These are phyloP conservation scores for Allophyes oxyacanthae DNA, from an alignment of 2,888 invertebrate genomes.

Conservation along the genomic window DNA sequence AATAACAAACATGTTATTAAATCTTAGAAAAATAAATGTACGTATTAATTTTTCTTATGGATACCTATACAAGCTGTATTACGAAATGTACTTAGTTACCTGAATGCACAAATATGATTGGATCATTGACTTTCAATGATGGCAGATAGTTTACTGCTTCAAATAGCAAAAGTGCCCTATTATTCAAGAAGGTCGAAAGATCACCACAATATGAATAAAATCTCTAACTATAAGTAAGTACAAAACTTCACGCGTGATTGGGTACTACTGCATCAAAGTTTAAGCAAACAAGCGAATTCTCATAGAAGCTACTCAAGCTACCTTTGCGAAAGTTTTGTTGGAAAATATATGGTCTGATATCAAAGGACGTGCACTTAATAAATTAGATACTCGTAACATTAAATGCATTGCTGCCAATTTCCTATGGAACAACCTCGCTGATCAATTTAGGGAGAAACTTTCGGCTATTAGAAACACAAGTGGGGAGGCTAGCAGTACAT, in stretches of 20 bases:
- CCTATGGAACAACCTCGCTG: constrained; percentile 46
- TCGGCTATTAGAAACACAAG: constrained; percentile 34
- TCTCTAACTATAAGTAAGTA: no score
- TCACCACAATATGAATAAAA: no score
- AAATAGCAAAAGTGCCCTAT: no score
- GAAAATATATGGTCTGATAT: constrained; percentile 54
- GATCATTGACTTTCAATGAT: no score
- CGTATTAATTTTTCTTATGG: no score
- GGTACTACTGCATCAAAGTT: constrained; percentile 28
- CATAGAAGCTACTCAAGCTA: constrained; percentile 32
- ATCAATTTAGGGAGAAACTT: constrained; percentile 45
- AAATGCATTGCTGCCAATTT: constrained; percentile 59
- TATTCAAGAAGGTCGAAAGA: no score
- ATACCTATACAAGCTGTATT: no score
- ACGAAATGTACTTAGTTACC: no score
- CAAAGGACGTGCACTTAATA: constrained; percentile 57
- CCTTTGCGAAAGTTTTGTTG: constrained; percentile 51
- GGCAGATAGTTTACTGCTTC: no score
- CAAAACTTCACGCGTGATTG: constrained; percentile 3
- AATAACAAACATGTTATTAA: no score
- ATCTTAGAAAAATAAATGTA: no score
- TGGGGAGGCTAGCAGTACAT: constrained; percentile 7
- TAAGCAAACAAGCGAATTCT: constrained; percentile 7
- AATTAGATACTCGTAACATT: constrained; percentile 67
- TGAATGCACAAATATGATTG: no score